These are phyloP conservation scores for Ginglymostoma cirratum DNA, from an alignment of 2,113 vertebrate genomes.

Conservation along the genomic window DNA sequence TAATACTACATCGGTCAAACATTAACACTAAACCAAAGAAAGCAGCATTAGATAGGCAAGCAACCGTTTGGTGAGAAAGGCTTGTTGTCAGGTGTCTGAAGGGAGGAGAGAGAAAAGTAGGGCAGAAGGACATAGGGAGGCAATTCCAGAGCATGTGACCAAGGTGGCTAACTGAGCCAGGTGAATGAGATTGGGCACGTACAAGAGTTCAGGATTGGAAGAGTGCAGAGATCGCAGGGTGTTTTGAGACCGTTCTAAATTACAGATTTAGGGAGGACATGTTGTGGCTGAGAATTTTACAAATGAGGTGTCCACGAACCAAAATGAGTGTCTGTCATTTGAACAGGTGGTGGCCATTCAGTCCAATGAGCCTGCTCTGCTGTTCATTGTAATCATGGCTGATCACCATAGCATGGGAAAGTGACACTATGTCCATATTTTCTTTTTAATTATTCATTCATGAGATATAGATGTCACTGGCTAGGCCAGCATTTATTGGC, in stretches of 20 bases:
- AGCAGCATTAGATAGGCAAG: background rate
- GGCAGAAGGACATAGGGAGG: background rate
- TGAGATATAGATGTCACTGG: too few relatives aligned
- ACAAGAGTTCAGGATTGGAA: background rate
- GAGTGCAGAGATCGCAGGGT: background rate
- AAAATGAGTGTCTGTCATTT: accelerated
- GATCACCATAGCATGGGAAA: too few relatives aligned
- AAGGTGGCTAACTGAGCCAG: background rate
- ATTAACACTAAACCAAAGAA: background rate
- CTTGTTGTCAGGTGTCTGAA: background rate
- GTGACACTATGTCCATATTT: too few relatives aligned
- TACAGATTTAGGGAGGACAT: background rate
- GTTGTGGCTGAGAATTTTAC: too few relatives aligned
- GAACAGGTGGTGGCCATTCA: too few relatives aligned
- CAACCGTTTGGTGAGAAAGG: background rate
- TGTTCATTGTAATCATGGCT: too few relatives aligned
- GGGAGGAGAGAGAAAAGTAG: background rate
- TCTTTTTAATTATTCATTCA: too few relatives aligned
- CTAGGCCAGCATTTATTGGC: too few relatives aligned
- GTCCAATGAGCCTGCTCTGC: too few relatives aligned
- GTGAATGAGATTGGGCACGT: background rate
- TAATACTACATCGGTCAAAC: background rate
- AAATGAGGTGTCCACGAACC: too few relatives aligned
- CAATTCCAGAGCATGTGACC: background rate
- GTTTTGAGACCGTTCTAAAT: background rate